phyloP scores from a whole-genome alignment of 2,888 invertebrate species.

The Caenorhabditis becei region DNA sequence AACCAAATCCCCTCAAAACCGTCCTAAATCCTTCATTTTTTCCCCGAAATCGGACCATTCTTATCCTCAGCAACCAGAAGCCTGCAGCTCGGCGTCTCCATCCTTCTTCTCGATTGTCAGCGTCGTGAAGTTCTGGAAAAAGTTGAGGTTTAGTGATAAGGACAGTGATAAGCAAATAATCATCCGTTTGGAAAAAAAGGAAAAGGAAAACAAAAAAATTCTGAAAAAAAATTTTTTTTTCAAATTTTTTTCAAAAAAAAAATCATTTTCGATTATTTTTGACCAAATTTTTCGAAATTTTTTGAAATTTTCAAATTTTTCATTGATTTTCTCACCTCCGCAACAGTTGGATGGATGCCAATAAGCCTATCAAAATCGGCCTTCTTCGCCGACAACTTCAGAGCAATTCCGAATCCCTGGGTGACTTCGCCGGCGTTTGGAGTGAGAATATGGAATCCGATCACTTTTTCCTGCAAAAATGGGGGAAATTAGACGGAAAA shows the following conservation, averaged over 20 bases:
- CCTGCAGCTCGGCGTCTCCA: conserved; percentile 71
- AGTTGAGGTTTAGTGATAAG: no score
- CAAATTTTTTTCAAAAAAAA: no score
- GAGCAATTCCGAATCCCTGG: conserved; percentile 85
- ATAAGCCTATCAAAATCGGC: conserved; percentile 84
- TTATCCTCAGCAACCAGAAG: conserved; percentile 78
- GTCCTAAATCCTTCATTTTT: conserved; percentile 10
- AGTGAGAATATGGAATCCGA: conserved; percentile 85
- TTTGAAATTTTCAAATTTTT: not conserved
- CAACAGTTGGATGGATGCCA: conserved; percentile 86
- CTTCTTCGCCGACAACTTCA: conserved; percentile 84
- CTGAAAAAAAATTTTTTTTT: no score
- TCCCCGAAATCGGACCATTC: conserved; percentile 64
- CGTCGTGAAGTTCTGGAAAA: conserved; percentile 74
- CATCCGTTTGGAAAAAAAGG: no score
- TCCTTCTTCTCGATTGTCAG: conserved; percentile 74
- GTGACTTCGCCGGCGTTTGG: conserved; percentile 86
- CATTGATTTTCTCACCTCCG: conserved; percentile 83
- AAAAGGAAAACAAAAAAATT: no score
- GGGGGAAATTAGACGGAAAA: no score
- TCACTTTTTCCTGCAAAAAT: conserved; percentile 84
- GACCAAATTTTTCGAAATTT: no score
- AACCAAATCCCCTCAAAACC: not conserved
- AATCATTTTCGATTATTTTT: no score
- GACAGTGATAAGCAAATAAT: no score